These are phyloP conservation scores for Elysia crispata DNA, from an alignment of 2,888 invertebrate genomes.

Conservation along the genomic window DNA sequence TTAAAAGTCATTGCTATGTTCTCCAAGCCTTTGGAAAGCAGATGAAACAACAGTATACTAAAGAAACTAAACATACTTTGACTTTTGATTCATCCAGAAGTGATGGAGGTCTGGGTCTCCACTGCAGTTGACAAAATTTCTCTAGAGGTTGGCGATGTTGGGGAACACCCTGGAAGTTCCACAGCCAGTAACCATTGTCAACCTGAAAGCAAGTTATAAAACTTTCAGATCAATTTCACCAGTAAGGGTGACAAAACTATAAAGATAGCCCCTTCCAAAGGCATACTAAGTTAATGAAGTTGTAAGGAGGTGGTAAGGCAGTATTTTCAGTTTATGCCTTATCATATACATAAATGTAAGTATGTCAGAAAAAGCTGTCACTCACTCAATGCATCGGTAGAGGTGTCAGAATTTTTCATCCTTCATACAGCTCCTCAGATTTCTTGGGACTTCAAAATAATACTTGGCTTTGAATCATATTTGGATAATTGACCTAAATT, in stretches of 20 bases:
- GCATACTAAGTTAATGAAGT: too few species aligned
- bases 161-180: slow-evolving; percentile 94
- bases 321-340: too few species aligned
- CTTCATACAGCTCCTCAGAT: background rate
- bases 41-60: too few species aligned
- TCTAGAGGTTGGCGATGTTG: slow-evolving; percentile 91
- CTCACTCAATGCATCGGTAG: slow-evolving; percentile 11
- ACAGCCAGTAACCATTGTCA: slow-evolving; percentile 94
- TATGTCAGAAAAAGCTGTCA: slow-evolving; percentile 1
- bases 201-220: slow-evolving; percentile 74
- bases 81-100: slow-evolving; percentile 90
- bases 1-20: too few species aligned
- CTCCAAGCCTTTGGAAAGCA: too few species aligned
- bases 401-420: slow-evolving; percentile 41
- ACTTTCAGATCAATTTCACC: background rate
- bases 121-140: slow-evolving; percentile 94
- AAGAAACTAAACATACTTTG: slow-evolving; percentile 68
- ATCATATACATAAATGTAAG: too few species aligned
- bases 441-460: too few species aligned
- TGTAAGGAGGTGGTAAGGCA: too few species aligned
- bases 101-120: slow-evolving; percentile 95
- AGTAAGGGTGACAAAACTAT: too few species aligned
- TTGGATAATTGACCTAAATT: too few species aligned
- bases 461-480: too few species aligned
- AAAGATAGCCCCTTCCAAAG: too few species aligned